Evolutionary conservation across 2,888 invertebrate genomes (phyloP).

Genomic region (Ephialtes manifestator): DNA sequence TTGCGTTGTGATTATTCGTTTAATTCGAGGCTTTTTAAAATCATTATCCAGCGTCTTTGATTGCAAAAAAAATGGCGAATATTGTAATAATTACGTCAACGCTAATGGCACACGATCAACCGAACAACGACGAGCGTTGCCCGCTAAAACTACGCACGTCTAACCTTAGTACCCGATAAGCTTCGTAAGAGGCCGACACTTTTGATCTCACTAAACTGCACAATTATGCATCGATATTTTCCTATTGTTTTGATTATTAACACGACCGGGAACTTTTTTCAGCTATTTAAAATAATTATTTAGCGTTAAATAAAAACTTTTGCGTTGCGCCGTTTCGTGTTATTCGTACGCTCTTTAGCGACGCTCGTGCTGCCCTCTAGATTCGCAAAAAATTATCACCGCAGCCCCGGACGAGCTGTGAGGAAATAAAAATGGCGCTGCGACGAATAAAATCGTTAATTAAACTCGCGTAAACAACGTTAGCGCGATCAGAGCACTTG

Average conservation of each 20-base stretch:
- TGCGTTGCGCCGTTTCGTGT: slow-evolving; percentile 47
- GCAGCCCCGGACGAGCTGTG: slow-evolving; percentile 8
- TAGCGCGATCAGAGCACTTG: slow-evolving; percentile 9
- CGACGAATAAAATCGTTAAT: not conserved
- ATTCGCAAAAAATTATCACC: slow-evolving; percentile 40
- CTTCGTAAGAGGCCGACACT: slow-evolving; percentile 82
- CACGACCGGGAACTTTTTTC: not conserved
- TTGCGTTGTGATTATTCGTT: slow-evolving; percentile 61
- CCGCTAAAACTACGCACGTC: slow-evolving; percentile 74
- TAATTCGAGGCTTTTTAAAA: not conserved
- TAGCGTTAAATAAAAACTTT: slow-evolving; percentile 20
- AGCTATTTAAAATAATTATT: slow-evolving; percentile 30
- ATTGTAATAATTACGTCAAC: not conserved
- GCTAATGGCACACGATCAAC: slow-evolving; percentile 2
- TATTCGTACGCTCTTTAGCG: slow-evolving; percentile 39
- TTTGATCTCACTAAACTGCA: slow-evolving; percentile 45
- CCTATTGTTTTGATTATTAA: slow-evolving; percentile 20
- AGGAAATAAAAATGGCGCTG: slow-evolving; percentile 56
- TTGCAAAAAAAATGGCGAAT: not conserved
- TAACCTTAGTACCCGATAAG: slow-evolving; percentile 78
- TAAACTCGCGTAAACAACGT: not conserved
- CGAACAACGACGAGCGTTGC: slow-evolving; percentile 37
- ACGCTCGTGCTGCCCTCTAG: slow-evolving; percentile 60
- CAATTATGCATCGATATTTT: slow-evolving; percentile 21
- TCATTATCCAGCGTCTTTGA: not conserved